Conservation (phyloP, 2,113 vertebrate species). For the Hippocampus guttulatus region DNA sequence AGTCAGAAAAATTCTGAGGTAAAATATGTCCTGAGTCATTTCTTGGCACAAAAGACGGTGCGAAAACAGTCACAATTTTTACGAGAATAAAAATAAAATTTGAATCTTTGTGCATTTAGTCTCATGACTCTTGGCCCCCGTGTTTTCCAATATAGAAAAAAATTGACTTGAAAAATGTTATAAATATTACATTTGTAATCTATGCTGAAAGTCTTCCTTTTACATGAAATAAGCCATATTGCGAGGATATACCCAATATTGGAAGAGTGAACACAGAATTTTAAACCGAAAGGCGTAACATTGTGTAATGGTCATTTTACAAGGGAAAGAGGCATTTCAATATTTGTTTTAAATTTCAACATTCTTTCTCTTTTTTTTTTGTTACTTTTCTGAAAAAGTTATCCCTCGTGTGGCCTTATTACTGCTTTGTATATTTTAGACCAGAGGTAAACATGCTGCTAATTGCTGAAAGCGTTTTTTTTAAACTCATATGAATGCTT, state of each 20-base stretch:
- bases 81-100: too few relatives aligned
- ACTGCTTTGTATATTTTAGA: background rate
- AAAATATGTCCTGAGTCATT: too few relatives aligned
- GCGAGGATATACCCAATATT: background rate
- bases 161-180: background rate
- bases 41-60: too few relatives aligned
- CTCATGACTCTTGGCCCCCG: too few relatives aligned
- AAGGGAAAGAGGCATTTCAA: background rate
- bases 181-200: background rate
- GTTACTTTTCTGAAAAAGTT: background rate
- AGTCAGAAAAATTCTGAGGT: too few relatives aligned
- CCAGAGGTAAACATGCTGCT: constrained; percentile 1
- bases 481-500: background rate
- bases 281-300: background rate
- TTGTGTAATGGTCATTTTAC: background rate
- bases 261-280: background rate
- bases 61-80: too few relatives aligned
- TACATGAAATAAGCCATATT: background rate
- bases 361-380: background rate
- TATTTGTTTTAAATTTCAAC: too few relatives aligned
- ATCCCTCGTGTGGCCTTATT: background rate
- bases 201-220: background rate
- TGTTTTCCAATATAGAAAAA: too few relatives aligned
- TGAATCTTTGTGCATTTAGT: too few relatives aligned
- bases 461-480: background rate